Evolutionary conservation across 2,113 vertebrate species (phyloP), one percentile per base, ranked within the genome.

Genomic region (Serilophus lunatus): DNA sequence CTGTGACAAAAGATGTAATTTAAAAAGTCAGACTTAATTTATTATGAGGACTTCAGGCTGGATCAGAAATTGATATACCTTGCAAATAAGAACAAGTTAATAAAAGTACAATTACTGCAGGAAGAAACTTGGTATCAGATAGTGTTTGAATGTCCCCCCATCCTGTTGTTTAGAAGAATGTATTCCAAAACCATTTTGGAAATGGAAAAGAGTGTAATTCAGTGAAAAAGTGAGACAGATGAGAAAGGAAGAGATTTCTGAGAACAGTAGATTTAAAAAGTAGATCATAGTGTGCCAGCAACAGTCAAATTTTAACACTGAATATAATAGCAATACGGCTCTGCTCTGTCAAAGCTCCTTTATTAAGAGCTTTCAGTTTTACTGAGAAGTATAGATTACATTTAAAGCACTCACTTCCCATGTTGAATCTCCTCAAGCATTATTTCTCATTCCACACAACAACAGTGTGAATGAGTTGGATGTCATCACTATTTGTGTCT

Each of bases 301-400:
- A 40, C 61, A 85, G 75, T 79, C 74, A 84, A 64, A 65, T 89
- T 93, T 95, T 87, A 88, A 74, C 86, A 49, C 70, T 81, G 86
- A 95, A 81, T 94, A 86, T 75, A 84, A 97, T 40, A 88, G 60
- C 88, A 95, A 89, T 79, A 89, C 92, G 80, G 33, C 56, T 86
- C 26, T 84, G 60, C 75, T 81, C 54, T 86, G 65, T 75, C 59
- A 92, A 64, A 86, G 40, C 64, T 17, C 0, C 12, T 85, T 91
- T 79, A 54, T 81, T 35, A 81, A 90, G 82, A 90, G 70, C 22
- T 3, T 63, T 90, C 69, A 74, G 87, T 28, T 35, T 87, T 86
- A 88, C 83, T 80, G 60, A 89, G 69, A 56, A 35, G 7, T 45
- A 44, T 24, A 63, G 80, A 78, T 75, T 78, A 42, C 68, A 92